These are phyloP conservation scores for Cyprinodon variegatus DNA, from an alignment of 2,113 vertebrate genomes.

Conservation along the genomic window DNA sequence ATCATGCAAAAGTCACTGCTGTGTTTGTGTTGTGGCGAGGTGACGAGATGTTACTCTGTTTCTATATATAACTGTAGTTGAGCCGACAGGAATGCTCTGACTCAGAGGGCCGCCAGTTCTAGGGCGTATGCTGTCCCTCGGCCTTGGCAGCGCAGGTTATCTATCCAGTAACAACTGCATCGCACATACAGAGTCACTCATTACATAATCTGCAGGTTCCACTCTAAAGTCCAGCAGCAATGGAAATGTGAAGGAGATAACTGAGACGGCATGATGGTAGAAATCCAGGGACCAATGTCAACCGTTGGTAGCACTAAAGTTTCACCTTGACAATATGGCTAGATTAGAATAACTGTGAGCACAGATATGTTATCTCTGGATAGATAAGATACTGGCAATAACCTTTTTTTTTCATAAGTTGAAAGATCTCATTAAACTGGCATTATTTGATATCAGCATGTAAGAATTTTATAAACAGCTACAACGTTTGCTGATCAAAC, in stretches of 20 bases:
- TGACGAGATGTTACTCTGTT: not conserved
- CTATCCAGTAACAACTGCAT: not conserved
- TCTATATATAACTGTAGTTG: slow-evolving; percentile 69
- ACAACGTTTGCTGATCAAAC: too few relatives aligned
- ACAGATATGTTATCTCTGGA: not conserved
- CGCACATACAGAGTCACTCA: not conserved
- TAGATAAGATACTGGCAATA: not conserved
- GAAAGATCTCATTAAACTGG: not conserved
- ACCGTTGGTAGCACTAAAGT: not conserved
- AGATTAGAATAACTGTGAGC: not conserved
- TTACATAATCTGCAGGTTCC: slow-evolving; percentile 7
- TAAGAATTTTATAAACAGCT: not conserved
- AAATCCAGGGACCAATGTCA: slow-evolving; percentile 2
- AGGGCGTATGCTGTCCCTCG: slow-evolving; percentile 22
- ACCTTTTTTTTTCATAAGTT: not conserved
- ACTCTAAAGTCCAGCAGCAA: slow-evolving; percentile 35
- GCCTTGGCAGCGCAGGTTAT: slow-evolving; percentile 12
- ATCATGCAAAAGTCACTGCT: slow-evolving; percentile 17
- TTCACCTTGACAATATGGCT: not conserved
- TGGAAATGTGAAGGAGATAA: slow-evolving; percentile 22
- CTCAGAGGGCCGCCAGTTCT: slow-evolving; percentile 25
- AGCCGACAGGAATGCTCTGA: slow-evolving; percentile 65
- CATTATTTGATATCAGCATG: not conserved
- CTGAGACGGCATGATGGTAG: not conserved
- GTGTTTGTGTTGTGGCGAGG: slow-evolving; percentile 4